Conservation (phyloP, 2,888 invertebrate species). For the Willowsia nigromaculata region DNA sequence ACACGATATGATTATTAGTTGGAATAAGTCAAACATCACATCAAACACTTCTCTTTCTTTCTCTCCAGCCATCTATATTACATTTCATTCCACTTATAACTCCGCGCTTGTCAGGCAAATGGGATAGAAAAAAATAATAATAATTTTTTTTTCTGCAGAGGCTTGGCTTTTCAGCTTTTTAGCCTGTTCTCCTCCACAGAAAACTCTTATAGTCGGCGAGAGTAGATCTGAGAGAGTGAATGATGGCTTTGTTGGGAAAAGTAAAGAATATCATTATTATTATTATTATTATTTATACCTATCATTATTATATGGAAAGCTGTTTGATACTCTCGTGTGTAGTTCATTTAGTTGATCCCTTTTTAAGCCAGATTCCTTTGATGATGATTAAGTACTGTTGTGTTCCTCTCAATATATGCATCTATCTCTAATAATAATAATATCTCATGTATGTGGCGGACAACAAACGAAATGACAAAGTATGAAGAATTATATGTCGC, state of each 20-base stretch:
- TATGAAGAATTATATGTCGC: neutral
- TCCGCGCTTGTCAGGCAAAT: too few relatives aligned
- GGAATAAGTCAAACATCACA: neutral
- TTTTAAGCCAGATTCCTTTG: constrained; percentile 35
- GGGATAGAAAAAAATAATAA: too few relatives aligned
- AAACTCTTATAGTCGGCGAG: neutral
- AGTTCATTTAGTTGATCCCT: constrained; percentile 31
- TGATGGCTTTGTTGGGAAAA: neutral
- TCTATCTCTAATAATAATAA: neutral
- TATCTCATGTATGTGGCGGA: too few relatives aligned
- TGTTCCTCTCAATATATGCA: neutral
- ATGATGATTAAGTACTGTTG: constrained; percentile 1
- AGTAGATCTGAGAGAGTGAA: neutral
- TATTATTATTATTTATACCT: neutral
- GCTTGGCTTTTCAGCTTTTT: neutral
- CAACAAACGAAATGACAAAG: neutral
- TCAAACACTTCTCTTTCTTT: constrained; percentile 8
- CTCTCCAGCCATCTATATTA: too few relatives aligned
- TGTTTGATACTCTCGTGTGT: neutral
- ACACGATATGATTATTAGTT: neutral
- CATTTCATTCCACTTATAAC: too few relatives aligned
- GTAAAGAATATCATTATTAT: neutral
- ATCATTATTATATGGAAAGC: constrained; percentile 2
- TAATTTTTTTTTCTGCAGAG: neutral
- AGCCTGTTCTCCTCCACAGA: neutral